Evolutionary conservation across 2,888 invertebrate species (phyloP), one percentile per base, ranked within the genome.

Genomic region (Drosophila kuntzei): DNA sequence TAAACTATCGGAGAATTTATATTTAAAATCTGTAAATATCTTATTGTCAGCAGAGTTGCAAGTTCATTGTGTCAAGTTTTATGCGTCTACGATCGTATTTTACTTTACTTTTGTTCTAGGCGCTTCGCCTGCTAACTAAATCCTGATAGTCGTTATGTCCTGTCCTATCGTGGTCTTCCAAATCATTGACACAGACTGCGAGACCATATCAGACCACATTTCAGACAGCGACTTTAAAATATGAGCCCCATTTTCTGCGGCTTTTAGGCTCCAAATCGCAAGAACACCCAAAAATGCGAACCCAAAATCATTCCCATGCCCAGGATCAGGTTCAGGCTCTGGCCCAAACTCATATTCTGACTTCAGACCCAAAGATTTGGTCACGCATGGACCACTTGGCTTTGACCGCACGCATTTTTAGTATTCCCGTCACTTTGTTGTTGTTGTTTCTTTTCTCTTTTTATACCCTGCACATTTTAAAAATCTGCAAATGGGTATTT

Each of bases 181-280:
- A n/a, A 39, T 34, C 51, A 58, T 64, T 41, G 59, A 20, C 44
- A 51, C 63, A 43, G 39, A 41, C 41, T 27, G 20, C 47, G 37
- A 47, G 43, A 55, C 34, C 43, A 41, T 9, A 39, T 18, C 16
- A 37, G 16, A 39, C 18, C 39, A 18, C 49, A 64, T 57, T 59
- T 62, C 59, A 53, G 64, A 63, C 71, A 41, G 65, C 37, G 27
- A 51, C 37, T 70, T 76, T 83, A 78, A 81, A 81, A 81, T 83
- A 80, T 83, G 84, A 72, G 69, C 63, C 46, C 55, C 73, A 84
- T 72, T 82, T 53, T 41, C 59, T 75, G 74, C 60, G 74, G 71
- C 60, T 71, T 66, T 73, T 58, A 53, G 67, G 43, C 62, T 55
- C 53, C 39, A 12, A 39, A 41, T 12, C 25, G 37, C 37, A 16